Evolutionary conservation across 2,113 vertebrate species (phyloP), one percentile per base, ranked within the genome.

Genomic region (Tupaia tana): DNA sequence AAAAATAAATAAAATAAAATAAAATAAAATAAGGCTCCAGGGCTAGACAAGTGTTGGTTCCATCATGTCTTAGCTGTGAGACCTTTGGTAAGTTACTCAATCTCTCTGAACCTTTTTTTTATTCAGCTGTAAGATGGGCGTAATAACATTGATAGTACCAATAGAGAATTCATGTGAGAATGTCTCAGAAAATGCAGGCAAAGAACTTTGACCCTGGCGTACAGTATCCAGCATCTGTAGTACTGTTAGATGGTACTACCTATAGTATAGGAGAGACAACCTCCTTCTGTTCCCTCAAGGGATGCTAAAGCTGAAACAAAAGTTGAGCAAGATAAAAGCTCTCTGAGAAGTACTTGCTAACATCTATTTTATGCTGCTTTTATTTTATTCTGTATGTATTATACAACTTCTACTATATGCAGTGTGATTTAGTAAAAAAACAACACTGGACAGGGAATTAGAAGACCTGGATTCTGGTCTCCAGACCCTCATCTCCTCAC

Each of bases 41-140:
- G 24, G 19, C 61, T 71, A 54, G 78, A 67, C 61, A 56, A 63
- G 18, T 63, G 61, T 90, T 82, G 75, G n/a, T 20, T 81, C n/a
- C 1, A 10, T 64, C 12, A 0, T 15, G 1, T 79, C 63, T 69
- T 91, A 61, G 58, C 88, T 77, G n/a, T 87, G 25, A 34, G 15
- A 80, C 18, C 7, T 71, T 87, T 73, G 64, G 89, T 52, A 83
- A 73, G 56, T 79, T 66, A 81, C 58, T 89, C 22, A 9, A 0
- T 73, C 63, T 95, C 18, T 66, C 90, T n/a, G 31, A 93, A 12
- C 29, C 20, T 95, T 74, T 34, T 52, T 74, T 59, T 52, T 87
- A 74, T 73, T 73, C 7, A 67, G 18, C 34, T 91, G 27, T 71
- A 80, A 80, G 93, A 70, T 84, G 87, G 52, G 16, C n/a, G 86